Base-by-base conservation (phyloP, 92 coral and sea anemone species). In the Phenganax subtilis region DNA sequence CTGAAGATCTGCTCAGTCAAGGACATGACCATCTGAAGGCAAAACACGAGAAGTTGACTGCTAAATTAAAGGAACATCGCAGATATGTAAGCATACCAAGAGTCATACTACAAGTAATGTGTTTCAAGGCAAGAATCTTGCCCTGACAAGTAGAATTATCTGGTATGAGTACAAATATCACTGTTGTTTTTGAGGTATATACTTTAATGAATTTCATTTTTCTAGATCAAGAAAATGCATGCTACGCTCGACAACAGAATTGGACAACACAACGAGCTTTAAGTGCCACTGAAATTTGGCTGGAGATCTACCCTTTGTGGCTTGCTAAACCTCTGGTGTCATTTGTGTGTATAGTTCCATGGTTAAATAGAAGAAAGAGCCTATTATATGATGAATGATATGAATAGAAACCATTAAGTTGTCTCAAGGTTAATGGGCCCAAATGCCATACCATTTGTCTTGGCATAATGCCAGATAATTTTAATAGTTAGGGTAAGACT, bases 201-300 rank as follows among this genome's bases (percentile, higher is more conserved):
- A 54, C 3, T 37, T 37, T 37, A 29, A 6, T 55, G 27, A 16
- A 6, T 75, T 16, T 12, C 57, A 52, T n/a, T n/a, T 54, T 64
- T 81, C 8, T 59, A 93, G 97, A 94, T 93, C 54, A 93, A 93
- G 88, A 93, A 93, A 81, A 80, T 93, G 87, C 93, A 93, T 83
- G 76, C 87, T 59, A 88, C 89, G 0, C 72, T 93, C 73, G 70
- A 87, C 84, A 89, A 91, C 84, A 91, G 77, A 88, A 89, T 93
- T 52, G 76, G 91, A 52, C 62, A 72, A 14, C 90, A 57, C 61
- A 88, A 74, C 57, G 97, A 93, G 84, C 82, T 93, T 30, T 92
- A 64, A 82, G 37, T 51, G 51, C 1, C 25, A 31, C 47, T 37
- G 47, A 37, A 37, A 37, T 37, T 37, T 37, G 47, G 5, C 47